phyloP scores from a whole-genome alignment of 2,888 invertebrate genomes.

The Ligdia adustata region DNA sequence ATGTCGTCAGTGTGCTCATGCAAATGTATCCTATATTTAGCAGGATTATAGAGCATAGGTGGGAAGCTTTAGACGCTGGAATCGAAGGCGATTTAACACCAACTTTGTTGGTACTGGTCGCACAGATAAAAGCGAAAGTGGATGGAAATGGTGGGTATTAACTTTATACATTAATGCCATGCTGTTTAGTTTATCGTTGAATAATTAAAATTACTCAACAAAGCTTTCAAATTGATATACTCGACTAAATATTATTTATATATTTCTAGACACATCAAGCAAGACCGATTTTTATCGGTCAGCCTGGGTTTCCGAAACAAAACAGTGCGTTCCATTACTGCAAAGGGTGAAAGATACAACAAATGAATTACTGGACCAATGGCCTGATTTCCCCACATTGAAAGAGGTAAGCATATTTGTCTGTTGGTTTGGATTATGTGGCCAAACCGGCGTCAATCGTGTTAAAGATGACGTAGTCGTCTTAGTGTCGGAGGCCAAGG shows the following conservation, averaged over 20 bases:
- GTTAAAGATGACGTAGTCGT: no score
- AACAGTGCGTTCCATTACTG: constrained; percentile 88
- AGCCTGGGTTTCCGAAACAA: constrained; percentile 90
- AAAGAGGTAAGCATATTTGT: constrained; percentile 83
- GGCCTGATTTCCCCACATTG: constrained; percentile 96
- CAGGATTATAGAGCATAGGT: constrained; percentile 76
- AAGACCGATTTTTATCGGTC: constrained; percentile 92
- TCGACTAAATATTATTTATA: background rate
- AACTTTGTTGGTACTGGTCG: constrained; percentile 83
- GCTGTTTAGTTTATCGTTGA: background rate
- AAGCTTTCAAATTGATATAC: background rate
- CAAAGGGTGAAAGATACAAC: constrained; percentile 86
- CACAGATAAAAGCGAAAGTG: constrained; percentile 77
- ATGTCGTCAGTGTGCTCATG: constrained; percentile 75
- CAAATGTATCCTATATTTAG: constrained; percentile 85
- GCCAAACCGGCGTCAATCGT: no score
- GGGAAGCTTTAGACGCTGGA: constrained; percentile 78
- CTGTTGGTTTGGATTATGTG: no score
- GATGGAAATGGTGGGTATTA: constrained; percentile 65
- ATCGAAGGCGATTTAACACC: constrained; percentile 81
- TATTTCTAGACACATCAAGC: constrained; percentile 52
- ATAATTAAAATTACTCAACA: background rate
- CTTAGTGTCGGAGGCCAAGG: no score
- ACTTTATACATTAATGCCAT: background rate
- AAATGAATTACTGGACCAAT: constrained; percentile 87